These are phyloP conservation scores for Hyperoodon ampullatus DNA, from an alignment of 2,113 vertebrate genomes.

Conservation along the genomic window DNA sequence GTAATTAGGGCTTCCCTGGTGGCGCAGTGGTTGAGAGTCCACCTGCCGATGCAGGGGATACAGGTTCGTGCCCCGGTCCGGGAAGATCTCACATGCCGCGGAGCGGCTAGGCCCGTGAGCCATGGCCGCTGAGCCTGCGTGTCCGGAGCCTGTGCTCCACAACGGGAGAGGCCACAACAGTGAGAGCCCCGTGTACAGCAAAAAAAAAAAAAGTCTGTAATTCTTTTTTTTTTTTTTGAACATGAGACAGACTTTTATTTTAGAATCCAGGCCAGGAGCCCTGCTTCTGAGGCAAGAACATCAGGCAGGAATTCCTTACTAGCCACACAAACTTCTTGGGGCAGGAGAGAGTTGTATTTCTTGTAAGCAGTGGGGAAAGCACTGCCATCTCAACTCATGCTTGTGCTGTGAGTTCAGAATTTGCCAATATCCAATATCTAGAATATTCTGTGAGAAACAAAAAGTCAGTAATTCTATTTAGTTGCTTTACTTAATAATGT, in stretches of 20 bases:
- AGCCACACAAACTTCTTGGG: neutral
- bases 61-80: too few relatives aligned
- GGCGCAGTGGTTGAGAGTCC: too few relatives aligned
- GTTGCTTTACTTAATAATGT: constrained; percentile 21
- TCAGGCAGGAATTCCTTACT: neutral
- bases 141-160: too few relatives aligned
- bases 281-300: neutral
- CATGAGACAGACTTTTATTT: neutral
- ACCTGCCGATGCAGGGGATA: too few relatives aligned
- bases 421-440: neutral
- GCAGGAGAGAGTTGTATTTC: neutral
- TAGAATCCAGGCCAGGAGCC: neutral
- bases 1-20: too few relatives aligned
- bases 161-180: too few relatives aligned
- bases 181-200: too few relatives aligned
- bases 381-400: neutral
- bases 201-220: neutral
- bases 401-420: neutral
- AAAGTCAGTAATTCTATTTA: neutral
- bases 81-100: too few relatives aligned
- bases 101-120: too few relatives aligned
- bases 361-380: neutral
- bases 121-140: fast-evolving
- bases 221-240: neutral
- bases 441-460: neutral